Percentiles rank a stretch among this genome's conserved stretches.
Conservation (phyloP, 2,888 invertebrate species). For the Myathropa florea region DNA sequence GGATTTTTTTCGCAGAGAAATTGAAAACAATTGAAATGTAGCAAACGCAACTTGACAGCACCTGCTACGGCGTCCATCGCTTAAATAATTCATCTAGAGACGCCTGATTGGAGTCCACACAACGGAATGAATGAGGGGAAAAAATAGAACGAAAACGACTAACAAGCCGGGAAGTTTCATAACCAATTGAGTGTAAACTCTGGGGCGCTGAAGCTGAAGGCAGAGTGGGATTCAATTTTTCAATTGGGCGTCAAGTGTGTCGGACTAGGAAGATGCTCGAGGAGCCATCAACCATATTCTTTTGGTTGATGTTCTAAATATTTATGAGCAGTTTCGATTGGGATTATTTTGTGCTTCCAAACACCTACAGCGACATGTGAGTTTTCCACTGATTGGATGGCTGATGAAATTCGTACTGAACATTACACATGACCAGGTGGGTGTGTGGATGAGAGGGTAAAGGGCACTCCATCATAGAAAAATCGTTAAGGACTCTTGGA, state of each 20-base stretch:
- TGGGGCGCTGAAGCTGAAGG: neutral
- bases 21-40: constrained; percentile 18
- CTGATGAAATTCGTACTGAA: neutral
- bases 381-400: neutral
- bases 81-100: constrained; percentile 20
- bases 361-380: neutral
- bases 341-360: neutral
- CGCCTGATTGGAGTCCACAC: neutral
- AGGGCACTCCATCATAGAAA: too few relatives aligned
- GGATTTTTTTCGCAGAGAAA: neutral
- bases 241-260: neutral
- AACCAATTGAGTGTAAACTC: constrained; percentile 23
- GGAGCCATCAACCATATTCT: neutral
- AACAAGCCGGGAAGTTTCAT: neutral
- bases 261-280: neutral
- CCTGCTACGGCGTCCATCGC: constrained; percentile 1
- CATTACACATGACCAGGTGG: neutral
- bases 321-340: neutral
- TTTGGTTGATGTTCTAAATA: constrained; percentile 5
- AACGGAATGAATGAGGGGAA: neutral
- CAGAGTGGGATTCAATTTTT: constrained; percentile 8
- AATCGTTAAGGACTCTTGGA: too few relatives aligned
- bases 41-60: constrained; percentile 32
- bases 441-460: too few relatives aligned
- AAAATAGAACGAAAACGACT: neutral